phyloP scores from a whole-genome alignment of 2,113 vertebrate genomes.

The Mirza zaza region DNA sequence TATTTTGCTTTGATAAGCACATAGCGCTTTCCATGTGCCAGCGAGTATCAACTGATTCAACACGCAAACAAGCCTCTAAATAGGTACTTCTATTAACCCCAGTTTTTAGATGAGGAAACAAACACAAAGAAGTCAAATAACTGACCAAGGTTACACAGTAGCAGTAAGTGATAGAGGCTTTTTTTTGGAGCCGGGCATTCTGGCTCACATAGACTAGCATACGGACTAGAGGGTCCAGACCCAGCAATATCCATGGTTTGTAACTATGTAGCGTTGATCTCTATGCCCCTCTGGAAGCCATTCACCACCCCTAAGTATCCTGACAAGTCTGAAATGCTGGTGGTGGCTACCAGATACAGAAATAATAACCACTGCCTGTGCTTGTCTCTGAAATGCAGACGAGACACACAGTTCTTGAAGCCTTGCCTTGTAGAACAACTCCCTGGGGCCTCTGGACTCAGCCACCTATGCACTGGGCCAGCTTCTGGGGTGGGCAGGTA shows the following conservation, averaged over 20 bases:
- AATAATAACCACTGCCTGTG: not conserved
- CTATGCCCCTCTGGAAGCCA: not conserved
- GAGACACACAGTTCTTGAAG: not conserved
- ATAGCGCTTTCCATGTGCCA: not conserved
- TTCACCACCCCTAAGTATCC: not conserved
- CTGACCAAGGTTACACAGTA: not conserved
- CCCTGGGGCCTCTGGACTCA: not conserved
- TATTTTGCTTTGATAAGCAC: not conserved
- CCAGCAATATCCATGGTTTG: not conserved
- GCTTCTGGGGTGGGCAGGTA: not conserved
- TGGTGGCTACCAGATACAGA: not conserved
- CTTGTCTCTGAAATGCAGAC: not conserved
- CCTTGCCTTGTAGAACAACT: not conserved
- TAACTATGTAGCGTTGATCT: fast-evolving
- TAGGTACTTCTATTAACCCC: not conserved
- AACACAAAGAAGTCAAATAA: not conserved
- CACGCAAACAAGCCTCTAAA: not conserved
- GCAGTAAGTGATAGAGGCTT: not conserved
- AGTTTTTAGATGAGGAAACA: not conserved
- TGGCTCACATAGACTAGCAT: not conserved
- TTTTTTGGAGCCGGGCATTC: not conserved
- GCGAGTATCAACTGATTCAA: not conserved
- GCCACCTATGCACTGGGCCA: not conserved
- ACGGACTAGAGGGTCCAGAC: not conserved
- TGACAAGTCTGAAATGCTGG: not conserved